Evolutionary conservation across 2,888 invertebrate genomes (phyloP).

Genomic region (Andrena bucephala): DNA sequence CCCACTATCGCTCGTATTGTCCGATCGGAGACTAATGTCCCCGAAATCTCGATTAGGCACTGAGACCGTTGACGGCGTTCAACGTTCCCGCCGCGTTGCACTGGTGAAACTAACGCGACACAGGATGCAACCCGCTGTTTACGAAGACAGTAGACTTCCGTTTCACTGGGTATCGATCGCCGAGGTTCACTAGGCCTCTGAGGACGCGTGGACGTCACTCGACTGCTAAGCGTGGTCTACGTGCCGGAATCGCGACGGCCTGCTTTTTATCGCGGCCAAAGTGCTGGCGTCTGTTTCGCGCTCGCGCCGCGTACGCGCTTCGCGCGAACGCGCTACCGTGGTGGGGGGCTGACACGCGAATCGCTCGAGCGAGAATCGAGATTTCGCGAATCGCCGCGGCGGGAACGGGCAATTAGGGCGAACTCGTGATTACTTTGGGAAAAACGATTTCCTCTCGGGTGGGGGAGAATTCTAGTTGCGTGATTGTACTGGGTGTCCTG

Average conservation of each 20-base stretch:
- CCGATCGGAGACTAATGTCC: too few relatives aligned
- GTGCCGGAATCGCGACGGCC: conserved; percentile 71
- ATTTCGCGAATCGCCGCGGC: conserved; percentile 9
- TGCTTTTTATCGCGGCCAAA: conserved; percentile 66
- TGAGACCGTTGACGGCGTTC: background rate
- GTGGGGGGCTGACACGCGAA: background rate
- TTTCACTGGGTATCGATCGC: background rate
- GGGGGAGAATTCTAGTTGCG: too few relatives aligned
- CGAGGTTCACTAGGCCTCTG: conserved; percentile 35
- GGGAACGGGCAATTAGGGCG: background rate
- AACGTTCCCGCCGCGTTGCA: background rate
- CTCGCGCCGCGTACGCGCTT: conserved; percentile 10
- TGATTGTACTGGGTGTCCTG: too few relatives aligned
- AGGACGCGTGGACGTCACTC: conserved; percentile 61
- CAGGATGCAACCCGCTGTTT: background rate
- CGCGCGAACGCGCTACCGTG: background rate
- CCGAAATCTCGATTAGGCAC: too few relatives aligned
- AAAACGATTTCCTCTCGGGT: too few relatives aligned
- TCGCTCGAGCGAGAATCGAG: conserved; percentile 9
- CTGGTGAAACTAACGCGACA: background rate
- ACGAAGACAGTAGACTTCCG: too few relatives aligned
- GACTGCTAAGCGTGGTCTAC: conserved; percentile 79
- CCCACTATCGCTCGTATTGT: background rate
- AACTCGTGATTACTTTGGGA: background rate
- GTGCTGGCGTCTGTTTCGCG: conserved; percentile 32